phyloP scores from a whole-genome alignment of 2,113 vertebrate genomes.

The Hippoglossus stenolepis region DNA sequence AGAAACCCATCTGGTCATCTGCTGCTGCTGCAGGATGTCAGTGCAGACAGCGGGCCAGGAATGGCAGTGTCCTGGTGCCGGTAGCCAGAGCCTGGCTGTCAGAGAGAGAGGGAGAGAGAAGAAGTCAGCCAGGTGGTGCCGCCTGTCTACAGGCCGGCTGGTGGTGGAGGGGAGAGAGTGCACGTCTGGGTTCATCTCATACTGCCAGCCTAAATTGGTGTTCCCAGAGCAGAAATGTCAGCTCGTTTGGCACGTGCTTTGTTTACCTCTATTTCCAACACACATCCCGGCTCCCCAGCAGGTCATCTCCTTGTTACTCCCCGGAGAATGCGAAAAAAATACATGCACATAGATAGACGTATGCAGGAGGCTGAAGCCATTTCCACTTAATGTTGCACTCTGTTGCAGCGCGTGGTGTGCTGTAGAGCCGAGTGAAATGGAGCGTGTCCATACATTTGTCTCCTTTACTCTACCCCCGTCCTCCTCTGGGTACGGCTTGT shows the following conservation, averaged over 20 bases:
- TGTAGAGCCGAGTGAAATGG: constrained; percentile 57
- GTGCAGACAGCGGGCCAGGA: constrained; percentile 48
- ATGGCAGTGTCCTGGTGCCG: constrained; percentile 53
- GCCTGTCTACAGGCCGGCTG: too few species aligned
- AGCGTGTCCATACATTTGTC: constrained; percentile 68
- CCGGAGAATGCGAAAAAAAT: not conserved
- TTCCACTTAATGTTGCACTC: constrained; percentile 43
- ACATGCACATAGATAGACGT: not conserved
- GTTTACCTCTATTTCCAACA: constrained; percentile 49
- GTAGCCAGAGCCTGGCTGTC: constrained; percentile 62
- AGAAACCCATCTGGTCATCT: constrained; percentile 69
- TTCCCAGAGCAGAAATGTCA: constrained; percentile 72
- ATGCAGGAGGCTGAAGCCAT: constrained; percentile 4
- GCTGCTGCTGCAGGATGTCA: constrained; percentile 56
- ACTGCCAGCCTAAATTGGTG: constrained; percentile 68
- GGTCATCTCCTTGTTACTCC: constrained; percentile 51
- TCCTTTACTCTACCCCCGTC: constrained; percentile 26
- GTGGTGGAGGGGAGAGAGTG: constrained; percentile 23
- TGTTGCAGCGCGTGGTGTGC: not conserved
- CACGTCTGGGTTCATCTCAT: constrained; percentile 50
- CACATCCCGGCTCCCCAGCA: constrained; percentile 33
- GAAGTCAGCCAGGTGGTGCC: constrained; percentile 68
- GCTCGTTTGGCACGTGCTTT: constrained; percentile 65
- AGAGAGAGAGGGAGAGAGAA: constrained; percentile 20
- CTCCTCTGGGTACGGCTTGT: constrained; percentile 38